Base-by-base conservation (phyloP, 2,888 invertebrate genomes). In the Trichopoda pennipes region DNA sequence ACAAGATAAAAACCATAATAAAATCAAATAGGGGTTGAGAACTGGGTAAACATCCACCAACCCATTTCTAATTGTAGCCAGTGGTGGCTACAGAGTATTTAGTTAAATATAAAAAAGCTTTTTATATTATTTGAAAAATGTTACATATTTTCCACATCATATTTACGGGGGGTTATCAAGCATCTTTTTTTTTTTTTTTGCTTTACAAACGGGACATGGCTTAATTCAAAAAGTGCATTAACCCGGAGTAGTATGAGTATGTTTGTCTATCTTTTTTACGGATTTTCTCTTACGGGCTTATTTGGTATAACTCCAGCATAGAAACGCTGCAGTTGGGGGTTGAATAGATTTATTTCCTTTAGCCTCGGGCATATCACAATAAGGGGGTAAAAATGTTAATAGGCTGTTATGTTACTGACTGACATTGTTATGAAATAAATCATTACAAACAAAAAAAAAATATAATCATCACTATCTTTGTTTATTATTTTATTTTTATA, bases 161-260 rank as follows among this genome's bases (percentile, higher is more conserved):
- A 35, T 61, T 55, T 44, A 4, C 16, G 49, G 55, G 53, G 17
- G 21, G 51, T n/a, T 58, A 2, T 42, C 53, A 35, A n/a, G 12
- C 53, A 35, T 42, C 68, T 16, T 58, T 42, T 9, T 42, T 49
- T 38, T 28, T 19, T 60, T 56, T 10, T 19, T n/a, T n/a, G n/a
- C n/a, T n/a, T n/a, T 42, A 32, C 10, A 49, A 47, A 63, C 32
- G 23, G 28, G 17, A 51, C 56, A 53, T n/a, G 47, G 47, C n/a
- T 70, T 58, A 75, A 74, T 69, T 49, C 16, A 19, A 64, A 81
- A 81, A 81, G 81, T 81, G 77, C 81, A 81, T 81, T 81, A 81
- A 81, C 81, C 81, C 63, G 73, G 69, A 28, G 23, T 28, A 28
- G 23, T 28, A 28, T 28, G 56, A 74, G 56, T 55, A 60, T 47